Conservation (phyloP, 2,113 vertebrate species). For the Gymnobelideus leadbeateri region DNA sequence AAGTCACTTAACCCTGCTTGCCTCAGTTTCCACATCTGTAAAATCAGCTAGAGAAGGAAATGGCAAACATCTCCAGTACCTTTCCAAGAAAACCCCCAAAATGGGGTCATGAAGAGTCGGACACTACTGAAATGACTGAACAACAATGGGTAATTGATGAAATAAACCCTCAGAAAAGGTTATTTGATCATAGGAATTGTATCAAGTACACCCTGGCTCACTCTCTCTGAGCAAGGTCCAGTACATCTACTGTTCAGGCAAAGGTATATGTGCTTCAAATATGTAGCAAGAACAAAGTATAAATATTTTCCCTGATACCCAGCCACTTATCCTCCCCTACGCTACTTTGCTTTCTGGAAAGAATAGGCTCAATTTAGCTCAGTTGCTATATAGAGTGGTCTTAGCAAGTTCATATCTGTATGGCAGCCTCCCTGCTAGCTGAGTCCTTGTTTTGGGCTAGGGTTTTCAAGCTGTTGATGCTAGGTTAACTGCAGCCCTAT, state of each 20-base stretch:
- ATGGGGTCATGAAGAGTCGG: not conserved
- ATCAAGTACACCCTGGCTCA: not conserved
- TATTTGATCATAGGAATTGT: not conserved
- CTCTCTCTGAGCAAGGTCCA: not conserved
- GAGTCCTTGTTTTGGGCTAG: not conserved
- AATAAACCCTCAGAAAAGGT: not conserved
- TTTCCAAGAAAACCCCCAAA: too few species aligned
- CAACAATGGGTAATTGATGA: not conserved
- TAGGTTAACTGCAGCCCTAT: not conserved
- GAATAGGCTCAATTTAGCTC: not conserved
- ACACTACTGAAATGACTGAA: not conserved
- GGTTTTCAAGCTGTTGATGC: not conserved
- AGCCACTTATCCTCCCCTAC: not conserved
- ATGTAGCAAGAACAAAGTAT: not conserved
- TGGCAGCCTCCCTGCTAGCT: not conserved
- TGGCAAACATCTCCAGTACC: too few species aligned
- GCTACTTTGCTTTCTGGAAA: not conserved
- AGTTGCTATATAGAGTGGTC: not conserved
- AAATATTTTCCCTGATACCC: not conserved
- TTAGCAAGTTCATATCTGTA: not conserved
- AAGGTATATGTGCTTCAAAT: not conserved
- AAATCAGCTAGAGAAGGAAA: not conserved
- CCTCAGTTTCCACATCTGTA: not conserved
- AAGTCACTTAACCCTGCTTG: not conserved
- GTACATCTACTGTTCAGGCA: not conserved